phyloP scores from a whole-genome alignment of 2,888 invertebrate genomes.

The Eupsilia transversa region DNA sequence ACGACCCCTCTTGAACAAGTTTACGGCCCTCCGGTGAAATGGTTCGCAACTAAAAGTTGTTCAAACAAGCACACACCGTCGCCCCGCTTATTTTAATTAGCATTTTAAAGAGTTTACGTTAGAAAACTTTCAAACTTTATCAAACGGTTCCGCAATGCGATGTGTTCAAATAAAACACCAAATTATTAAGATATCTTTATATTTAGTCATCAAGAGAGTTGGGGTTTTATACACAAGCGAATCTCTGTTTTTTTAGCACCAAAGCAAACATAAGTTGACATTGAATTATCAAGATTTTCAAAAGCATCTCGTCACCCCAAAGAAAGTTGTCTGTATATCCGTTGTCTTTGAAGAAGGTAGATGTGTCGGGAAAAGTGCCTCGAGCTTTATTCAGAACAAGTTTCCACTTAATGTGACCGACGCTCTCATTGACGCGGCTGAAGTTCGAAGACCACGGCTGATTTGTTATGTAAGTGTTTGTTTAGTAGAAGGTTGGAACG shows the following conservation, averaged over 20 bases:
- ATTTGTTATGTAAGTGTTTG: too few relatives aligned
- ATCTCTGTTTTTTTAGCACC: neutral
- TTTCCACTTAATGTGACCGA: neutral
- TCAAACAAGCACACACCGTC: neutral
- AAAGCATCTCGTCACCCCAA: conserved; percentile 20
- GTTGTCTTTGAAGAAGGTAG: conserved; percentile 26
- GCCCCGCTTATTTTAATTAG: conserved; percentile 9
- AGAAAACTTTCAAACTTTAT: conserved; percentile 5
- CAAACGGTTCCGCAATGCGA: neutral
- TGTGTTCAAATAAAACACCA: neutral
- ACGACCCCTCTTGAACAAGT: neutral
- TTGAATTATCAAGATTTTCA: conserved; percentile 11
- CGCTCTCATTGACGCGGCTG: neutral
- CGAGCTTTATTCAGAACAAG: conserved; percentile 1
- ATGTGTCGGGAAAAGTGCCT: conserved; percentile 5
- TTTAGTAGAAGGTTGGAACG: neutral
- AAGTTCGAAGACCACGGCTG: neutral
- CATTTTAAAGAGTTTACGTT: conserved; percentile 4
- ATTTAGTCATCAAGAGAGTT: neutral
- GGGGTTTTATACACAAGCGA: neutral
- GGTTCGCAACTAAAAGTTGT: conserved; percentile 13
- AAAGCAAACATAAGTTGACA: conserved; percentile 1
- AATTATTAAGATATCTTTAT: neutral
- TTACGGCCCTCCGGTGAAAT: conserved; percentile 3
- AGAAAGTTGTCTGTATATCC: conserved; percentile 16